These are phyloP conservation scores for Phaethornis superciliosus DNA, from an alignment of 2,113 vertebrate genomes.

Conservation along the genomic window DNA sequence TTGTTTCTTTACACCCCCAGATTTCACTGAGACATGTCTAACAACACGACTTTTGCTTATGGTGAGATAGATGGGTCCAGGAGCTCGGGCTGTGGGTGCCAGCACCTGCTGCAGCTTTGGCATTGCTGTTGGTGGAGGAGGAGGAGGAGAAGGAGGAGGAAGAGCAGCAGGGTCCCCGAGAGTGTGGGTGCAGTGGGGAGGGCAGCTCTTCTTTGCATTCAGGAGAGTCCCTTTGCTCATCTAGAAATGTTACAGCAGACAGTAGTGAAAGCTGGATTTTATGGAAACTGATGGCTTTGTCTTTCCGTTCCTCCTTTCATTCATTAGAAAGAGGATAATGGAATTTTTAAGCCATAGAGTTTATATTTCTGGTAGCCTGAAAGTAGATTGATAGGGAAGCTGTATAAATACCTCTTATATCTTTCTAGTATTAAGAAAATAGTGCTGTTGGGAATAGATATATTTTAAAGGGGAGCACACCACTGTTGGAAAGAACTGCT, in stretches of 20 bases:
- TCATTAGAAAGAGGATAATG: constrained; percentile 64
- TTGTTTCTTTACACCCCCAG: constrained; percentile 61
- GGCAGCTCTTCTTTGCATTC: constrained; percentile 57
- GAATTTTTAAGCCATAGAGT: constrained; percentile 60
- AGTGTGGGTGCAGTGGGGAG: background rate
- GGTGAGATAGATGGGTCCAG: constrained; percentile 9
- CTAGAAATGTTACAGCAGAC: background rate
- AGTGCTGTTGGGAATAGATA: constrained; percentile 43
- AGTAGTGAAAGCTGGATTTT: constrained; percentile 49
- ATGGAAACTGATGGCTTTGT: constrained; percentile 63
- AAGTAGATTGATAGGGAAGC: constrained; percentile 59
- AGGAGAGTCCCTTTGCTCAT: constrained; percentile 41
- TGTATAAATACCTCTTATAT: constrained; percentile 56
- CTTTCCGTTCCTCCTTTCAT: constrained; percentile 32
- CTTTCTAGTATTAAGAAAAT: constrained; percentile 64
- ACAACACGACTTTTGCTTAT: constrained; percentile 41
- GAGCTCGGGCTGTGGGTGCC: background rate
- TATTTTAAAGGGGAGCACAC: constrained; percentile 30
- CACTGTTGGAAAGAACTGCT: background rate
- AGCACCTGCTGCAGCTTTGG: background rate
- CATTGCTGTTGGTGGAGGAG: fast-evolving
- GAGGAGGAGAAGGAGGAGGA: background rate
- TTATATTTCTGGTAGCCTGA: constrained; percentile 57
- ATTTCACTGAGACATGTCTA: constrained; percentile 61
- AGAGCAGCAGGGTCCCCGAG: background rate